Evolutionary conservation across 1,140 invertebrate genomes (phyloP), one percentile per base, ranked within the genome.

Genomic region (Calliopsis andreniformis): DNA sequence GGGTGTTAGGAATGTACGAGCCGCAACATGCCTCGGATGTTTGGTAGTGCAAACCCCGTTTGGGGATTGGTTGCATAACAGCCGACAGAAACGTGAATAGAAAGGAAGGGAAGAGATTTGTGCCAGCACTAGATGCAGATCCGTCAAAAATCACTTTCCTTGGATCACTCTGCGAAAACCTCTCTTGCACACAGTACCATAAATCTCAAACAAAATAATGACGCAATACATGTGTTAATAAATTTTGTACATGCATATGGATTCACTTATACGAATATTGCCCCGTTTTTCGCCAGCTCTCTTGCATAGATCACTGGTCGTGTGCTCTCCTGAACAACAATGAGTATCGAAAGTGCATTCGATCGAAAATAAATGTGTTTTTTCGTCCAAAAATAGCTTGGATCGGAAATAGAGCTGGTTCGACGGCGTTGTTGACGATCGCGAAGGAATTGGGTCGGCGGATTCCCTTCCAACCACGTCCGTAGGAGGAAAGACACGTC

Each of bases 41-140:
- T 87, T 88, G 86, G 84, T 89, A 88, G 87, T 85, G 87, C 87
- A 87, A 87, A 82, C 76, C 82, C 86, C 78, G 85, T 83, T 87
- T 84, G 75, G 87, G 85, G 76, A 83, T 87, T 83, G 81, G 79
- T 89, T 89, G 86, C 85, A 86, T 89, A 89, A 88, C 80, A 83
- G 76, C 68, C 79, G 85, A 86, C 76, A 82, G 78, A 81, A 78
- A 80, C 79, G 81, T 69, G 85, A 88, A 86, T 88, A 87, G 87
- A 87, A 81, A 87, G 82, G 82, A 86, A 87, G 77, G 71, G 70
- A 76, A 68, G 79, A 63, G 79, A 63, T 83, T 87, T 84, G 86
- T 88, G 87, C 87, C 87, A 88, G 75, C 80, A 72, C 72, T 81
- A 82, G 79, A 83, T 75, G 80, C 73, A 80, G 4, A 56, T 72